Percentiles rank a stretch among this genome's conserved stretches.
phyloP scores from a whole-genome alignment of 1,140 invertebrate species.

The Steinernema khuongi region DNA sequence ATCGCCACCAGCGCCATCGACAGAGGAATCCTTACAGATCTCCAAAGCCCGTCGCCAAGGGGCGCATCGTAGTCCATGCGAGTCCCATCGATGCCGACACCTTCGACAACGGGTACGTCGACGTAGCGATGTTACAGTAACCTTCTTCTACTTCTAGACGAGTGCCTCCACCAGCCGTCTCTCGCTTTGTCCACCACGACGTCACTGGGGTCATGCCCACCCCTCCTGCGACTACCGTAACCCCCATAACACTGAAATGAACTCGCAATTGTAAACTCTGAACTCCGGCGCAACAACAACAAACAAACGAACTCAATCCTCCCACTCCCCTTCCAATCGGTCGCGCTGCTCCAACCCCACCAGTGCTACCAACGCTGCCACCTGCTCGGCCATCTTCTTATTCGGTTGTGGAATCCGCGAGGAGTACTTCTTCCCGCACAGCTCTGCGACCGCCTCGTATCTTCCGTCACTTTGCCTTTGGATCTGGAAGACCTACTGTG shows the following conservation, averaged over 20 bases:
- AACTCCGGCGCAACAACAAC: background rate
- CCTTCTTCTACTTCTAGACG: constrained; percentile 21
- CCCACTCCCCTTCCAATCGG: constrained; percentile 46
- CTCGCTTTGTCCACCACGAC: constrained; percentile 43
- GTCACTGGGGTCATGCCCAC: constrained; percentile 37
- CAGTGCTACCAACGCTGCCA: constrained; percentile 51
- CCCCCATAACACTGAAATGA: background rate
- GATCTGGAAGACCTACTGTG: constrained; percentile 19
- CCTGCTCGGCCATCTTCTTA: constrained; percentile 56
- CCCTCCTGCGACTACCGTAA: background rate
- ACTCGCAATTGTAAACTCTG: background rate
- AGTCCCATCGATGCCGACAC: background rate
- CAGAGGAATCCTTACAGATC: constrained; percentile 21
- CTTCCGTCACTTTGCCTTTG: constrained; percentile 30
- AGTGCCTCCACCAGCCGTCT: constrained; percentile 32
- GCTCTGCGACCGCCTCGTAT: constrained; percentile 27
- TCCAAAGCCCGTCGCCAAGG: background rate
- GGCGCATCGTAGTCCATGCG: background rate
- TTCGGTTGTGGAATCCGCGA: constrained; percentile 54
- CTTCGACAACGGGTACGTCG: constrained; percentile 30
- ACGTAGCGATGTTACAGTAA: constrained; percentile 24
- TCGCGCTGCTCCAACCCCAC: constrained; percentile 45
- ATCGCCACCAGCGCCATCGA: constrained; percentile 18
- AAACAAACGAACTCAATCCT: constrained; percentile 29
- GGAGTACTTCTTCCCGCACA: constrained; percentile 37